Base-by-base conservation (phyloP, 2,888 invertebrate genomes). In the Mythimna albipuncta region DNA sequence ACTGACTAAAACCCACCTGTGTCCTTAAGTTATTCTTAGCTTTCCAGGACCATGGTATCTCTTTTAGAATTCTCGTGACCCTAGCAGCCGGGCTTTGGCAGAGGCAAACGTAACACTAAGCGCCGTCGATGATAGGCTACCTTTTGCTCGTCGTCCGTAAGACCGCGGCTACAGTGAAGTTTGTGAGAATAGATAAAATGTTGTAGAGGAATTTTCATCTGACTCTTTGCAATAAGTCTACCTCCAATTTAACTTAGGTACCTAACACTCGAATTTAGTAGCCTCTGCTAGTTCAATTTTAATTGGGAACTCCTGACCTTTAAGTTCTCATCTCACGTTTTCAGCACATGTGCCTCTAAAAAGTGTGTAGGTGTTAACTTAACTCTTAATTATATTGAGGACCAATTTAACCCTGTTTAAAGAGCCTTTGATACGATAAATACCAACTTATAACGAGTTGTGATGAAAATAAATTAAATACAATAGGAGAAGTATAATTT, bases 331-430 rank as follows among this genome's bases (percentile, higher is more conserved):
- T 64, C 19, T 21, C 19, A 50, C 32, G 57, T 57, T 72, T 69
- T 13, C 32, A 0, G 9, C 13, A 55, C 21, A 63, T 57, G 57
- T 50, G 62, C 11, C 3, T 13, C 3, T 2, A 64, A 64, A 58
- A n/a, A 21, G 13, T 32, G 21, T 21, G 38, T 19, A 19, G 38
- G 59, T 7, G 50, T 26, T 21, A 21, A 41, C 4, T 13, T 6
- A 64, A 65, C 61, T 65, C 47, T 47, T 72, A 35, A 35, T 50
- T 7, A 9, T 44, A 64, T 47, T 38, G n/a, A 6, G 74, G 54
- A 38, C n/a, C 38, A 16, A 44, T 61, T 26, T 26, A 54, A 64
- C 47, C 16, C 57, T 50, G n/a, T 38, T n/a, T 47, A 10, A 41
- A 41, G 13, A 21, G 11, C n/a, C 59, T 73, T 74, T 65, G 59